phyloP scores from a whole-genome alignment of 1,140 invertebrate genomes.

The Apis mellifera region DNA sequence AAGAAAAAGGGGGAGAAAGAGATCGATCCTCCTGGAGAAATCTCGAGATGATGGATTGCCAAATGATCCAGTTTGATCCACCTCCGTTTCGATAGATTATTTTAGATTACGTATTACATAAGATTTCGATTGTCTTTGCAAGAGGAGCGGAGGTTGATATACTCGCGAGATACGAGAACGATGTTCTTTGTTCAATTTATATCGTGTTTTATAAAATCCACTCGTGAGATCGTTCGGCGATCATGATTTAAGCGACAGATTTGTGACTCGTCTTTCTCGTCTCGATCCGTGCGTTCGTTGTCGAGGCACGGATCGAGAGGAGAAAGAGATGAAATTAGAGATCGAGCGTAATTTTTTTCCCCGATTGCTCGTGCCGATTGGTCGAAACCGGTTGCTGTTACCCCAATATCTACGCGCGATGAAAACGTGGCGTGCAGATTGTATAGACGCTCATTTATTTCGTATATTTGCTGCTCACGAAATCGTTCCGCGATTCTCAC shows the following conservation, averaged over 20 bases:
- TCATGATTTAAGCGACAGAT: neutral
- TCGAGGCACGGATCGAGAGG: neutral
- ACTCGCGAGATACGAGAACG: too few species aligned
- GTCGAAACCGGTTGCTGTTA: neutral
- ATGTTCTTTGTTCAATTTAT: neutral
- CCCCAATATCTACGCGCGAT: neutral
- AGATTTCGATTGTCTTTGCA: neutral
- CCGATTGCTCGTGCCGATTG: neutral
- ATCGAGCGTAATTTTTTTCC: too few species aligned
- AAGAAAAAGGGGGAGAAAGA: neutral
- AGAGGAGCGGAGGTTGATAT: too few species aligned
- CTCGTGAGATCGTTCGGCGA: neutral
- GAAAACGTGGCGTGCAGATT: neutral
- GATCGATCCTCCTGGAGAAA: neutral
- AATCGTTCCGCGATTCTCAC: neutral
- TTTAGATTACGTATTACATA: neutral
- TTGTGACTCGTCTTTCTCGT: too few species aligned
- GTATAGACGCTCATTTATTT: neutral
- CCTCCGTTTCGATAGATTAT: neutral
- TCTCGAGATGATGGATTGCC: neutral
- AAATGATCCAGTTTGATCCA: neutral
- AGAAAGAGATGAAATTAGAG: neutral
- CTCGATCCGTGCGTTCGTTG: neutral
- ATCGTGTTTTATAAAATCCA: too few species aligned
- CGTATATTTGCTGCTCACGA: slow-evolving; percentile 13